These are phyloP conservation scores for Muscicapa comitata DNA, from an alignment of 2,797 vertebrate genomes.

Conservation along the genomic window DNA sequence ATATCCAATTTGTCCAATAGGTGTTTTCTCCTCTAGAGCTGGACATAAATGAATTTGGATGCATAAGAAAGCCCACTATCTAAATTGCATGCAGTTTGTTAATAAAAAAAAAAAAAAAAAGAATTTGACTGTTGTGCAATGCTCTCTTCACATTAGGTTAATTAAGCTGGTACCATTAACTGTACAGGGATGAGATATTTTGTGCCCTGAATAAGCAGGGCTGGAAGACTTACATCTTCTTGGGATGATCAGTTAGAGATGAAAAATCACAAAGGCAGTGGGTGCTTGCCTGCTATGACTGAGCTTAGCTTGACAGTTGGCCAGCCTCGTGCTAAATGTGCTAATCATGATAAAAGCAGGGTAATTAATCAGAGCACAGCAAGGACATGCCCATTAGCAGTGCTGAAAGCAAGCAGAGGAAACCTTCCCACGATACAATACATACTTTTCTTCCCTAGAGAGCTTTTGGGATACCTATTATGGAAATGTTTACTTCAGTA, in stretches of 20 bases:
- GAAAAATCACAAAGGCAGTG: not conserved
- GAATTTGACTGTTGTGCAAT: not conserved
- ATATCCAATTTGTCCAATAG: not conserved
- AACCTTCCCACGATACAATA: not conserved
- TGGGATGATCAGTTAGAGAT: not conserved
- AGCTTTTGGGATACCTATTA: constrained; percentile 1
- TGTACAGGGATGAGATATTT: fast-evolving
- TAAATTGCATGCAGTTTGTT: not conserved
- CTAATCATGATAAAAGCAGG: constrained; percentile 23
- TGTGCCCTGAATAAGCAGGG: not conserved
- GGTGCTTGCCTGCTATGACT: not conserved
- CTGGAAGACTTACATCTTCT: not conserved
- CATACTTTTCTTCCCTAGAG: constrained; percentile 7
- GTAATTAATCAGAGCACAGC: constrained; percentile 33
- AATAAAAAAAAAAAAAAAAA: not conserved
- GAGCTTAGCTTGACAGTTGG: not conserved
- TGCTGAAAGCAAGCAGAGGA: not conserved
- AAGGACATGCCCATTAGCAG: constrained; percentile 7
- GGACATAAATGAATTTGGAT: not conserved
- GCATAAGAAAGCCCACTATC: not conserved
- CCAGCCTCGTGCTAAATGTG: not conserved
- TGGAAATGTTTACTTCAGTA: constrained; percentile 11
- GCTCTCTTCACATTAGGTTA: not conserved
- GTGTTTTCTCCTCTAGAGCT: not conserved
- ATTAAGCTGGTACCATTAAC: not conserved